Conservation (phyloP, 2,113 vertebrate species). For the Xenotilapia leptura region DNA sequence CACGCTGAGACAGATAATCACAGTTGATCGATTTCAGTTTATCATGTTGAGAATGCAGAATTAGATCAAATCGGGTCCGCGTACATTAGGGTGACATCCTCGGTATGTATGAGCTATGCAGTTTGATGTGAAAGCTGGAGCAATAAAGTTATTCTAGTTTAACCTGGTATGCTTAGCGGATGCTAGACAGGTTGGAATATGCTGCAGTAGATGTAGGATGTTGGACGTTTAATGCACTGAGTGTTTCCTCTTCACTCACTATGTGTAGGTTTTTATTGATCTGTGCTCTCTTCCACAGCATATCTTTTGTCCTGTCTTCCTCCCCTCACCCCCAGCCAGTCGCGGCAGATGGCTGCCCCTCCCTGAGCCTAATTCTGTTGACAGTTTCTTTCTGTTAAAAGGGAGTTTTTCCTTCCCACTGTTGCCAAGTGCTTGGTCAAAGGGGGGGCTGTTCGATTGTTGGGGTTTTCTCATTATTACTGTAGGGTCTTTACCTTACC, state of each 20-base stretch:
- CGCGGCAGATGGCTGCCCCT: neutral
- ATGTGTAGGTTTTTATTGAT: neutral
- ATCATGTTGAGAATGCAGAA: constrained; percentile 28
- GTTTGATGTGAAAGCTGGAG: neutral
- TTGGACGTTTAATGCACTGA: neutral
- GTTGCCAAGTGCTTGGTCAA: neutral
- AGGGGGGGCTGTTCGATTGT: neutral
- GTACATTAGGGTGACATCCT: neutral
- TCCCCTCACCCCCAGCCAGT: neutral
- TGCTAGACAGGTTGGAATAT: neutral
- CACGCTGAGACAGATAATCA: constrained; percentile 6
- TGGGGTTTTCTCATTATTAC: neutral
- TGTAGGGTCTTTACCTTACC: neutral
- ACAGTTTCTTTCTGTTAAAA: neutral
- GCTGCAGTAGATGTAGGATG: neutral
- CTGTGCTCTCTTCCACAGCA: neutral
- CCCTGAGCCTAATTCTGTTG: neutral
- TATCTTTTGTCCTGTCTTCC: neutral
- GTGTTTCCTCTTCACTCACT: neutral
- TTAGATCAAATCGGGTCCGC: constrained; percentile 9
- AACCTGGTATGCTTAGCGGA: neutral
- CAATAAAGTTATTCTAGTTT: neutral
- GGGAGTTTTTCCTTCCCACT: neutral
- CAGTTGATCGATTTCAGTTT: constrained; percentile 34
- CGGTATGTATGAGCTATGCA: neutral